Evolutionary conservation across 2,888 invertebrate genomes (phyloP), one percentile per base, ranked within the genome.

Genomic region (Cecidostiba fungosa): DNA sequence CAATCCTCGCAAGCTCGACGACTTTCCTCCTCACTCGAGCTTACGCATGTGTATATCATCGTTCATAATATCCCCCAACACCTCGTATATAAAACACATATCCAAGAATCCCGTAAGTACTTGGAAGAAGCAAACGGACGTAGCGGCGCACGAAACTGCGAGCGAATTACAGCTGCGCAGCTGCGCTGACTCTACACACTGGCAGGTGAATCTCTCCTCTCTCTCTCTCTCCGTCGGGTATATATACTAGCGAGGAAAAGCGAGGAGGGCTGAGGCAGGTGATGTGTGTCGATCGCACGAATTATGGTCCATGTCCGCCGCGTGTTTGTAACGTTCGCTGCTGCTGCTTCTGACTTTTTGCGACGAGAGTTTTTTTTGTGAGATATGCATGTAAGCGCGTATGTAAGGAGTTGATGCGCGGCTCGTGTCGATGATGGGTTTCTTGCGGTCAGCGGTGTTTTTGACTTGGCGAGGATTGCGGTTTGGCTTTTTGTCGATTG

Each of bases 201-300:
- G 82, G 92, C 92, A 92, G 92, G 92, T 92, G 92, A 92, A 92
- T 91, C 91, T 89, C 89, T 91, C 91, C 91, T 91, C 91, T 89
- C 85, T 85, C 84, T 84, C 88, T 87, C 88, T 87, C 89, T 86
- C 88, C 86, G 85, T 87, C 87, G 82, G 66, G 87, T 85, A 90
- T 89, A 90, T 90, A 89, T 89, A 89, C 88, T 88, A 89, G 89
- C 86, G 88, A 88, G 87, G 88, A 87, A 87, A 87, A 87, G 85
- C 77, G 80, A 47, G 39, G 32, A 36, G 76, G 36, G 50, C n/a
- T 87, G 88, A 70, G 86, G 91, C 92, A 92, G 92, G 92, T 92
- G 92, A 92, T 92, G 87, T 74, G 84, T 72, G 91, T 91, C 91
- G 90, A 91, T 91, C 89, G 90, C 87, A 90, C 87, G 91, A 91